Conservation (phyloP, 2,888 invertebrate genomes). For the Drosophila algonquin region DNA sequence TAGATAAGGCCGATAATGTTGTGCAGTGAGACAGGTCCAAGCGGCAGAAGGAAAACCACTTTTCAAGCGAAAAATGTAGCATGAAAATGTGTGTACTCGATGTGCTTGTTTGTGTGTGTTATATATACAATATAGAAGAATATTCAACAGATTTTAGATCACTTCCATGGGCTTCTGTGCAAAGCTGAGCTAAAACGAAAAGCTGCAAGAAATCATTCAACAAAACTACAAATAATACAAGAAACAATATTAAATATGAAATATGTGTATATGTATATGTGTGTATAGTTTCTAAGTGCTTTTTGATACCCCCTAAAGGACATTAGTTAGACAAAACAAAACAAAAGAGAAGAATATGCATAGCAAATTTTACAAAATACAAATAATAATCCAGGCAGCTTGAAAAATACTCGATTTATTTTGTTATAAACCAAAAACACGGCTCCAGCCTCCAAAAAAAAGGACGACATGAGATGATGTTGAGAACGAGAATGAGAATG, state of each 20-base stretch:
- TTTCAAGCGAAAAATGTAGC: conserved; percentile 58
- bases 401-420: conserved; percentile 44
- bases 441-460: conserved; percentile 33
- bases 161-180: conserved; percentile 34
- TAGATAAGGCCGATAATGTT: conserved; percentile 53
- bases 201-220: conserved; percentile 10
- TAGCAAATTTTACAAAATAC: conserved; percentile 55
- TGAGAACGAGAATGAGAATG: background rate
- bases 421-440: conserved; percentile 33
- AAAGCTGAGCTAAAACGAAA: conserved; percentile 14
- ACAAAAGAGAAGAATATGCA: conserved; percentile 29
- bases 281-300: conserved; percentile 56
- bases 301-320: conserved; percentile 65
- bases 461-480: conserved; percentile 2
- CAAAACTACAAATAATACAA: conserved; percentile 16
- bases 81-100: conserved; percentile 36
- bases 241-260: conserved; percentile 31
- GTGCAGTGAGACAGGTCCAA: conserved; percentile 30
- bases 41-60: conserved; percentile 4
- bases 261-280: conserved; percentile 35
- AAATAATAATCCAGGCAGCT: conserved; percentile 58
- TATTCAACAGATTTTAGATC: conserved; percentile 12
- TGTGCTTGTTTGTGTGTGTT: conserved; percentile 29
- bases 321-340: conserved; percentile 66
- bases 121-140: conserved; percentile 5